phyloP scores from a whole-genome alignment of 2,113 vertebrate genomes.

The Grantiella picta region DNA sequence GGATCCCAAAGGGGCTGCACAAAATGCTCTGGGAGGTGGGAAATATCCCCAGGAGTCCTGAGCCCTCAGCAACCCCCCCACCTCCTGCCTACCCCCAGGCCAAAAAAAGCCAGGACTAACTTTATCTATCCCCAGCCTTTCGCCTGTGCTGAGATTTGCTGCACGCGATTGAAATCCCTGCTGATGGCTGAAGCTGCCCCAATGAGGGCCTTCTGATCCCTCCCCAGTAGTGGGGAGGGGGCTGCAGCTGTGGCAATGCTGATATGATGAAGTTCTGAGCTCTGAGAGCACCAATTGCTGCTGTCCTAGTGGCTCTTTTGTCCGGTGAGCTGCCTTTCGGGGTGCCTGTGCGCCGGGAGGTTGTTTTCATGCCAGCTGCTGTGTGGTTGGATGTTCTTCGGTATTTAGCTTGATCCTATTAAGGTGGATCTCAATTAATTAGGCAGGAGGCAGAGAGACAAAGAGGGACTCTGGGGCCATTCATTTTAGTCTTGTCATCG shows the following conservation, averaged over 20 bases:
- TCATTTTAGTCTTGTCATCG: slow-evolving; percentile 3
- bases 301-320: not conserved
- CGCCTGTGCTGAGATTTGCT: not conserved
- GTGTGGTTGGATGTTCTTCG: slow-evolving; percentile 35
- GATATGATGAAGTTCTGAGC: not conserved
- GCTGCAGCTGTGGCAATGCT: not conserved
- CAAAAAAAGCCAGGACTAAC: not conserved
- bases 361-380: slow-evolving; percentile 45
- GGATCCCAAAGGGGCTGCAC: rapidly evolving
- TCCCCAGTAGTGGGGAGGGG: not conserved
- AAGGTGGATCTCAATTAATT: slow-evolving; percentile 68
- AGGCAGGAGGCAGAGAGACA: slow-evolving; percentile 26
- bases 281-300: not conserved
- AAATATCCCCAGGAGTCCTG: not conserved
- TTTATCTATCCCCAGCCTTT: not conserved
- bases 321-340: not conserved
- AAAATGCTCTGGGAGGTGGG: rapidly evolving
- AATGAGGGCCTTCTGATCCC: rapidly evolving
- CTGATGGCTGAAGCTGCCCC: rapidly evolving
- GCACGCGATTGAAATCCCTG: not conserved
- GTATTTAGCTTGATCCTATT: slow-evolving; percentile 55
- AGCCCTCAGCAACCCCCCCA: not conserved
- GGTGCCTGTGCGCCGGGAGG: not conserved
- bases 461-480: not conserved
- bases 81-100: not conserved